Evolutionary conservation across 2,797 vertebrate species (phyloP).

Genomic region (Gallinago solitaria): DNA sequence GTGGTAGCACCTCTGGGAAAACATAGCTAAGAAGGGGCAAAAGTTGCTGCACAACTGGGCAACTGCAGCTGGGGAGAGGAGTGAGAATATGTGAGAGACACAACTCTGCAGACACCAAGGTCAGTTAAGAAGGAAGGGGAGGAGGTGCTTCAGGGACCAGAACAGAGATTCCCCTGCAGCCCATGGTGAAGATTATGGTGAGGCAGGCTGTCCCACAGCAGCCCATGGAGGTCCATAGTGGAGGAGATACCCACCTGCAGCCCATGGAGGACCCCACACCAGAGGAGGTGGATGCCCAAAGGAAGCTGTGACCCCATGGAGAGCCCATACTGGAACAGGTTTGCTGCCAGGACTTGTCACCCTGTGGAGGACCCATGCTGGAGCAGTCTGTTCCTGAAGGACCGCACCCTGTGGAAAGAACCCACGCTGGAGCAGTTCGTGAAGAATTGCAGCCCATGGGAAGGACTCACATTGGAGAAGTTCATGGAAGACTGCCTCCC

Average conservation of each 20-base stretch:
- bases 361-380: neutral
- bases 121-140: neutral
- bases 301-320: neutral
- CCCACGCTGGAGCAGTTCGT: neutral
- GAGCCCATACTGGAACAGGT: neutral
- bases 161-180: neutral
- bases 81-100: neutral
- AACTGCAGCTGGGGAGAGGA: neutral
- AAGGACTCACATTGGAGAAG: neutral
- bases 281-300: neutral
- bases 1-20: neutral
- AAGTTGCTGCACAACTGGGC: neutral
- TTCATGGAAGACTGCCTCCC: neutral
- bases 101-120: neutral
- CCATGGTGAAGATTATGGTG: neutral
- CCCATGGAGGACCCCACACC: neutral
- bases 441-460: neutral
- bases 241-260: neutral
- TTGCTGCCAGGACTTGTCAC: neutral
- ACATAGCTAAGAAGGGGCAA: neutral
- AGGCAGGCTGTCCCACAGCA: neutral
- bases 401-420: neutral
- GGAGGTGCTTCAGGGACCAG: neutral
- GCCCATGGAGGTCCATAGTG: neutral
- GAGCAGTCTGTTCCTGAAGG: neutral